These are phyloP conservation scores for Panonychus citri DNA, from an alignment of 1,140 invertebrate species.

Conservation along the genomic window DNA sequence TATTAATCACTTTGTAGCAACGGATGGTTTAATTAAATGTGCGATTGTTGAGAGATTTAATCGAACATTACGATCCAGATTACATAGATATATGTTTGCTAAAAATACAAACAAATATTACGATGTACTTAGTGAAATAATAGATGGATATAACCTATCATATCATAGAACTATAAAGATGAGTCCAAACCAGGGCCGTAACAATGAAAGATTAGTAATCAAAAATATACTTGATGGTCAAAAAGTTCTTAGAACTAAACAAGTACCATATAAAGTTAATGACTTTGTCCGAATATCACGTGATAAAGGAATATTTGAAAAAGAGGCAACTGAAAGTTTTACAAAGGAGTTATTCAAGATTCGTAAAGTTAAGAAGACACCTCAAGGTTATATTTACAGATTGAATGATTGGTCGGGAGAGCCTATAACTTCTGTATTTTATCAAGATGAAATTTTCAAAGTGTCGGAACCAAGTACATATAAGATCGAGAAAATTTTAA, in stretches of 20 bases:
- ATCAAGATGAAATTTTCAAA: no score
- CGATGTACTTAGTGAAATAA: background rate
- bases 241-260: background rate
- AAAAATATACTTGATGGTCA: background rate
- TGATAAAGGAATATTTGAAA: background rate
- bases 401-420: no score
- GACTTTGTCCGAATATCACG: background rate
- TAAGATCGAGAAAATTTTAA: no score
- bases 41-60: constrained; percentile 25
- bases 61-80: constrained; percentile 20
- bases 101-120: background rate
- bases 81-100: background rate
- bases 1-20: constrained; percentile 24
- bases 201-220: background rate
- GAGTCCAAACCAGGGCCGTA: background rate
- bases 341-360: no score
- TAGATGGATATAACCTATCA: constrained; percentile 16
- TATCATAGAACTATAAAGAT: background rate
- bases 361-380: no score
- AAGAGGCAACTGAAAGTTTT: background rate
- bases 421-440: no score
- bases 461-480: no score
- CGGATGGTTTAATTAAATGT: constrained; percentile 21
- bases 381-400: no score
- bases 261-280: background rate